Base-by-base conservation (phyloP, 2,113 vertebrate species). In the Taurulus bubalis region DNA sequence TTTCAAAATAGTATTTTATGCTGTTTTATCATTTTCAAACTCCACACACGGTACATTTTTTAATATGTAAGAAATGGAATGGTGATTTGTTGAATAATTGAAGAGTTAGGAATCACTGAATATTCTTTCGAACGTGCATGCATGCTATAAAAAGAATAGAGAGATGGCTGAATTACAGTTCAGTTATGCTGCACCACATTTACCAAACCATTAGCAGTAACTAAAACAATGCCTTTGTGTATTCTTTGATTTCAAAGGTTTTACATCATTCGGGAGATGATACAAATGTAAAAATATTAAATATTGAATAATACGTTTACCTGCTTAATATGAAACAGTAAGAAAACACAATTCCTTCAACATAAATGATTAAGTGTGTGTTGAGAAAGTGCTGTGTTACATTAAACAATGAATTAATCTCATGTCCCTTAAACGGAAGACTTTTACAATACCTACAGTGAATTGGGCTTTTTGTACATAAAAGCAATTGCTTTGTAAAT, bases 361-460 rank as follows among this genome's bases (percentile, higher is more conserved):
- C 83, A 87, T 82, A 38, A 92, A 91, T 90, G 75, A 91, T 90
- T 92, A 87, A 88, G 73, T 51, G 38, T 79, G 77, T 86, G 45
- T 82, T 75, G 68, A 86, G 63, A 87, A 85, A 56, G 30, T 77
- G 84, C 82, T 84, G 73, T 78, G 74, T 83, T 84, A 85, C 77
- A 68, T 87, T 75, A 93, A 93, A 93, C 91, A 93, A 93, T 82
- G 69, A 87, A 91, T 80, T 79, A 51, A 92, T 92, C 77, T 88
- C 73, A 90, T 91, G 91, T 89, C 91, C 90, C 93, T 87, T 95
- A 92, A 95, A 92, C 84, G 87, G 87, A 85, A 87, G 80, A 82
- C 77, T 92, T 95, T 93, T 94, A 91, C 93, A 95, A 94, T 95
- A 94, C 93, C 94, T 95, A 93, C 93, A 94, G 90, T 88, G 75